Conservation (phyloP, 2,888 invertebrate species). For the Agrochola macilenta region DNA sequence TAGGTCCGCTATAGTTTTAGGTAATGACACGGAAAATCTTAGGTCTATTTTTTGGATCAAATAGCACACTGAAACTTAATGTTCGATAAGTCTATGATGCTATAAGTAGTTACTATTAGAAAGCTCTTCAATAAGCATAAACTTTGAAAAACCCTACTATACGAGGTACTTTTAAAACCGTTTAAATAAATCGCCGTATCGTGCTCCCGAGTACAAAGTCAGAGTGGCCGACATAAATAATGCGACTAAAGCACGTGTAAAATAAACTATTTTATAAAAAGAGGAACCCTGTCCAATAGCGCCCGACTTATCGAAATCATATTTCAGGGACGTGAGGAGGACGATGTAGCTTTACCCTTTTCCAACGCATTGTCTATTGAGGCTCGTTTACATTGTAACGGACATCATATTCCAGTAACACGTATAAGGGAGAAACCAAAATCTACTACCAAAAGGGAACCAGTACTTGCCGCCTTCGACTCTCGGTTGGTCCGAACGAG, state of each 20-base stretch:
- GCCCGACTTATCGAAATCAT: slow-evolving; percentile 89
- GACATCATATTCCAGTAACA: slow-evolving; percentile 52
- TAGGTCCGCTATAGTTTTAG: neutral
- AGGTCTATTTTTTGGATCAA: neutral
- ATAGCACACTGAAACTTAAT: neutral
- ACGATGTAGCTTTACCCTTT: slow-evolving; percentile 87
- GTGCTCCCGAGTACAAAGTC: slow-evolving; percentile 66
- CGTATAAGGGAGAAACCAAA: slow-evolving; percentile 47
- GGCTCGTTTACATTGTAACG: slow-evolving; percentile 75
- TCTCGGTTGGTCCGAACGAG: slow-evolving; percentile 74
- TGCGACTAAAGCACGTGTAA: slow-evolving; percentile 79
- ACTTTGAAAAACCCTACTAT: slow-evolving; percentile 52
- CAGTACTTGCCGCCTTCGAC: slow-evolving; percentile 59
- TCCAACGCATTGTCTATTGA: slow-evolving; percentile 82
- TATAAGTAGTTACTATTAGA: slow-evolving; percentile 15
- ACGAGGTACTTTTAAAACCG: slow-evolving; percentile 56
- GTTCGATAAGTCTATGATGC: neutral
- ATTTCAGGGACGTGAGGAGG: slow-evolving; percentile 89
- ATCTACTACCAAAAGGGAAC: slow-evolving; percentile 35
- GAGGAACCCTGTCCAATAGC: slow-evolving; percentile 85
- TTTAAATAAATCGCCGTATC: slow-evolving; percentile 68
- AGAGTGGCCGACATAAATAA: slow-evolving; percentile 72
- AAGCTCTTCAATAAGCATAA: slow-evolving; percentile 47
- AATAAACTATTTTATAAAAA: slow-evolving; percentile 86
- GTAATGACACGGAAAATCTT: neutral